phyloP scores from a whole-genome alignment of 1,140 invertebrate genomes.

The Musca domestica region DNA sequence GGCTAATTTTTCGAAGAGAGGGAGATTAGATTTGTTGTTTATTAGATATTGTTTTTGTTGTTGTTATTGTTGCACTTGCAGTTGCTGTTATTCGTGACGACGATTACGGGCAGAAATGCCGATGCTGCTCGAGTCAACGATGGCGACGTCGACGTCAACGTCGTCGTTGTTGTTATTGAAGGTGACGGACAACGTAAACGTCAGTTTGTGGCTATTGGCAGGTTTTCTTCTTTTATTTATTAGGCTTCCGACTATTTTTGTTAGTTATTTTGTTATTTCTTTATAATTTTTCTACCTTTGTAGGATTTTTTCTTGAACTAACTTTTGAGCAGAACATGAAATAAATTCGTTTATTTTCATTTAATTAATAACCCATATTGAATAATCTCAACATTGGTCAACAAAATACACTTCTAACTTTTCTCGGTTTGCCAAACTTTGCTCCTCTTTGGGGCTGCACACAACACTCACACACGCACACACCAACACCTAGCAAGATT shows the following conservation, averaged over 20 bases:
- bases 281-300: not conserved
- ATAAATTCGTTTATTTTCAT: no score
- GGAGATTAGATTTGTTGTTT: not conserved
- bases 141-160: not conserved
- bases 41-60: not conserved
- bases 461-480: no score
- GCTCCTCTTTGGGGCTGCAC: no score
- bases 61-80: slow-evolving; percentile 7
- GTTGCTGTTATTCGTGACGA: not conserved
- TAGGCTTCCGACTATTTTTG: not conserved
- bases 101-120: not conserved
- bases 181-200: slow-evolving; percentile 16
- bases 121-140: slow-evolving; percentile 1
- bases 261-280: not conserved
- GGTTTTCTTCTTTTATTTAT: not conserved
- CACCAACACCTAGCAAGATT: no score
- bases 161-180: slow-evolving; percentile 10
- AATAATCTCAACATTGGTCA: no score
- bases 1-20: not conserved
- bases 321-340: no score
- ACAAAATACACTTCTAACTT: slow-evolving; percentile 4
- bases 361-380: no score
- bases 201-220: not conserved
- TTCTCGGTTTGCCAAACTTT: no score
- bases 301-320: slow-evolving; percentile 1